Percentiles rank a stretch among this genome's conserved stretches.
These are phyloP conservation scores for Idaea biselata DNA, from an alignment of 2,888 invertebrate species.

Conservation along the genomic window DNA sequence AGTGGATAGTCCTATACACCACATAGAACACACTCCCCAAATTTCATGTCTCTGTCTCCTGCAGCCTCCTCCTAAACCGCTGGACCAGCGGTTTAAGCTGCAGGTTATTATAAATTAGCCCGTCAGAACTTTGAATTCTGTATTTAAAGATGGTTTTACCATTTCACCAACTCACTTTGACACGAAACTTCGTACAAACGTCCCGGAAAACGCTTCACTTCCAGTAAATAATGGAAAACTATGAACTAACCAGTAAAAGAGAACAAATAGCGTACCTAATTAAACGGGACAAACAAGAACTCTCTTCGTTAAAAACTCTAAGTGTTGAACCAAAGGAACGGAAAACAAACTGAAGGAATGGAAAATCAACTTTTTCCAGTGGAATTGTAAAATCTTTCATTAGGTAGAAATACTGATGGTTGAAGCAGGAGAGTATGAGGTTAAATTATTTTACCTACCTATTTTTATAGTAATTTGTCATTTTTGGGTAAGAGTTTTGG, in stretches of 20 bases:
- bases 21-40: too few species aligned
- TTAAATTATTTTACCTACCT: too few species aligned
- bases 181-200: not conserved
- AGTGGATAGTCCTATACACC: too few species aligned
- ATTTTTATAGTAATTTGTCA: too few species aligned
- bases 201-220: not conserved
- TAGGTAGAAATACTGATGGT: conserved; percentile 28
- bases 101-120: too few species aligned
- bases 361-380: conserved; percentile 51
- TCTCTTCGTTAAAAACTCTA: conserved; percentile 42
- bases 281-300: conserved; percentile 39
- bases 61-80: too few species aligned
- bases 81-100: too few species aligned
- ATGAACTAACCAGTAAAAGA: conserved; percentile 15
- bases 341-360: conserved; percentile 38
- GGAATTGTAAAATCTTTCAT: conserved; percentile 53
- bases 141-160: too few species aligned
- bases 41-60: too few species aligned
- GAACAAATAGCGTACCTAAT: conserved; percentile 33
- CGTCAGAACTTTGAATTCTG: too few species aligned
- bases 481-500: too few species aligned
- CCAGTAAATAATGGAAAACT: conserved; percentile 25
- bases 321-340: conserved; percentile 37
- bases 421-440: conserved; percentile 24
- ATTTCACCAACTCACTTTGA: not conserved